Conservation (phyloP, 1,140 invertebrate genomes). For the Trichogramma pretiosum region DNA sequence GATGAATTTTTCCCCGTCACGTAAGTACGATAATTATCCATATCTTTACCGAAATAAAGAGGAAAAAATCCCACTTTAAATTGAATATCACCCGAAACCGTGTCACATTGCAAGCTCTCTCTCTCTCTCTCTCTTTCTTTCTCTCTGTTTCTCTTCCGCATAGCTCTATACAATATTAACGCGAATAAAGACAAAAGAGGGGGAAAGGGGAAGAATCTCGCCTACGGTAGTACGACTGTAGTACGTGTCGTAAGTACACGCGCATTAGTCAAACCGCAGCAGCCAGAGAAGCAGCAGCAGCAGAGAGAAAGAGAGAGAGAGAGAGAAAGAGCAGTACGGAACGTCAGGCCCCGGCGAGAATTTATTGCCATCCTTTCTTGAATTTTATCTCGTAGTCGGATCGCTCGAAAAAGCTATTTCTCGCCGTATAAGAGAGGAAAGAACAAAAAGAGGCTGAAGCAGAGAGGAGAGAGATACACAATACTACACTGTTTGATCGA, state of each 20-base stretch:
- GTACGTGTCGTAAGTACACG: not conserved
- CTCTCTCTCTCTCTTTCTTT: no score
- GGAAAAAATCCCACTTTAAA: not conserved
- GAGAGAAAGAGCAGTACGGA: no score
- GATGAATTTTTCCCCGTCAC: not conserved
- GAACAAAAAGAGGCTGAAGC: not conserved
- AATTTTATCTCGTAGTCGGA: constrained; percentile 9
- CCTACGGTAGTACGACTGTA: not conserved
- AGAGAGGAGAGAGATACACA: not conserved
- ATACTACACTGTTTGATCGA: no score
- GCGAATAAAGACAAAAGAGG: not conserved
- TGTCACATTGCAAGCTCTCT: no score
- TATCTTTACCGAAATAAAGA: not conserved
- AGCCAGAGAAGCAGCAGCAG: not conserved
- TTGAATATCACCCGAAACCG: no score
- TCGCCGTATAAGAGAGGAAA: not conserved
- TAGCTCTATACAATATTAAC: no score
- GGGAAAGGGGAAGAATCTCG: not conserved
- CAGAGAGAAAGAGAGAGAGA: no score
- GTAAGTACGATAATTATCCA: not conserved
- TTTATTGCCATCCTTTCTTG: constrained; percentile 6
- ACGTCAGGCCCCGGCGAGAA: constrained; percentile 1
- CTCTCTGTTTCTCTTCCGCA: no score
- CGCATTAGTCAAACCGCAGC: constrained; percentile 10
- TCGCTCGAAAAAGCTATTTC: not conserved